Evolutionary conservation across 2,888 invertebrate species (phyloP), one percentile per base, ranked within the genome.

Genomic region (Acrobasis consociella): DNA sequence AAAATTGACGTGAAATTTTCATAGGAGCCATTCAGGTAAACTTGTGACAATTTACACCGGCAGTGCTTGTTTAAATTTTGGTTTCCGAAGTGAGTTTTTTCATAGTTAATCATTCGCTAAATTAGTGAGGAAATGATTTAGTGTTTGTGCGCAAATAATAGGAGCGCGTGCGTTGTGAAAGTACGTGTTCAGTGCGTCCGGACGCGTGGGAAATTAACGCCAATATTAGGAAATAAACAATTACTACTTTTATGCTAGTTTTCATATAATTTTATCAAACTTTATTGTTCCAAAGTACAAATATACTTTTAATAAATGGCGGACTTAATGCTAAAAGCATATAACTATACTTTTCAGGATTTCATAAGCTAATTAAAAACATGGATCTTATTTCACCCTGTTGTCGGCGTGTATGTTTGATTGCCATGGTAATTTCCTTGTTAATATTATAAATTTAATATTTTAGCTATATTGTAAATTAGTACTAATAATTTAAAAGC

Each of bases 161-260:
- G 65, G 65, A 67, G 74, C 74, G 78, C 80, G 77, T 76, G 77
- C 72, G 71, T 73, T 69, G 73, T 75, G 77, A 77, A 81, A 80
- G 78, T 79, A 72, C 70, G 70, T 72, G 72, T 74, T 68, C 72
- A 77, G 81, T 86, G 86, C 74, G 70, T 85, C 83, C 83, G 83
- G 81, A 71, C 73, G 74, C 76, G 77, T 83, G 83, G 79, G 83
- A 84, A 83, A 73, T 73, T 65, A 66, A 69, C 65, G 67, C 68
- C 61, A 60, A 64, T 62, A 67, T 65, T 62, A 63, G 65, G 69
- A 69, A 71, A 69, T 65, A 58, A 55, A 59, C 51, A 56, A 38
- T 60, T 63, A 62, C 58, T 59, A 5, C 31, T 31, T n/a, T n/a
- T n/a, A n/a, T n/a, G 5, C 22, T 22, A 3, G 22, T 22, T 2